Percentiles rank a stretch among this genome's conserved stretches.
These are phyloP conservation scores for Reinhardtius hippoglossoides DNA, from an alignment of 2,113 vertebrate genomes.

Conservation along the genomic window DNA sequence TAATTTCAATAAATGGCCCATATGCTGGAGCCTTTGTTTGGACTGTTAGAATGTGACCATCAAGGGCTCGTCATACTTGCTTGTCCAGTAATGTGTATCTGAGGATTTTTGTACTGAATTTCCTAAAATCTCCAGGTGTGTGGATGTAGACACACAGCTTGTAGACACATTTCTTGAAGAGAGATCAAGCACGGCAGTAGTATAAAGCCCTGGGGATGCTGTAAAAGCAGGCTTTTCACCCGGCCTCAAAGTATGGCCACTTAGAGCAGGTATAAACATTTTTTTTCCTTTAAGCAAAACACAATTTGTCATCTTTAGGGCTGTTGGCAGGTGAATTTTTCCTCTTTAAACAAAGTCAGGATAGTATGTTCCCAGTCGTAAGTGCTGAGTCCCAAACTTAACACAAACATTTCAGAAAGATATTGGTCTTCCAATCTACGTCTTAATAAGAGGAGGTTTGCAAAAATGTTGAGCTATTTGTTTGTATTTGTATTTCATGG, in stretches of 20 bases:
- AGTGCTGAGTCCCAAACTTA: neutral
- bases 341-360: neutral
- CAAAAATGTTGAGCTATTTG: neutral
- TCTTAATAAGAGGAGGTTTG: neutral
- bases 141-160: neutral
- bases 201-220: neutral
- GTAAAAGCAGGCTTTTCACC: neutral
- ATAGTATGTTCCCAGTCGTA: neutral
- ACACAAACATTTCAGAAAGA: neutral
- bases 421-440: neutral
- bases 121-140: neutral
- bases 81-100: neutral
- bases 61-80: neutral
- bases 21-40: too few relatives aligned
- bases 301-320: conserved; percentile 14
- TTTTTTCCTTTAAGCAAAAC: neutral
- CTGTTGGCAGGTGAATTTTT: conserved; percentile 2
- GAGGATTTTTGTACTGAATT: neutral
- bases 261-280: neutral
- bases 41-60: too few relatives aligned
- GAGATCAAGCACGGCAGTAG: too few relatives aligned
- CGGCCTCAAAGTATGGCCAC: neutral
- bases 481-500: neutral
- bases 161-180: neutral
- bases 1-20: too few relatives aligned